Conservation (phyloP, 2,113 vertebrate genomes). For the Erythrocercus mccallii region DNA sequence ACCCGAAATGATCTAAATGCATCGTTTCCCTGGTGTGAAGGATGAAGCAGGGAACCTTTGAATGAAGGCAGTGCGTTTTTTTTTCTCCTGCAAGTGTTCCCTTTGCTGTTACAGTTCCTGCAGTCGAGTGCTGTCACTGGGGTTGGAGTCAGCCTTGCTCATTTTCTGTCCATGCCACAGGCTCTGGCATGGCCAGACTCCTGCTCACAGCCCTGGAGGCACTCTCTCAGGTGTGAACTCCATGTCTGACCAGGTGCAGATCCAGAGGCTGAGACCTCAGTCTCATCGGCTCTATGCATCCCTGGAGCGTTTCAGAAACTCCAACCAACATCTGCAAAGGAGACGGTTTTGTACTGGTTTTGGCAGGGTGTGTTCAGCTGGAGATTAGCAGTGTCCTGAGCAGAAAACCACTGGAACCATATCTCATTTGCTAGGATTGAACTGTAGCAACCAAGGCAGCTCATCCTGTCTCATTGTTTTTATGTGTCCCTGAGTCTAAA, state of each 20-base stretch:
- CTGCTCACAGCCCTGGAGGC: not conserved
- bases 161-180: not conserved
- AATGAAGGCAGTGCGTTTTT: not conserved
- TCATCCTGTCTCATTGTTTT: slow-evolving; percentile 56
- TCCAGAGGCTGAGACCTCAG: not conserved
- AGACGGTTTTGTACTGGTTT: slow-evolving; percentile 3
- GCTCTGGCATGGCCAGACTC: accelerated
- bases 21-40: not conserved
- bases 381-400: slow-evolving; percentile 39
- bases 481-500: slow-evolving; percentile 71
- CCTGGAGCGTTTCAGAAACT: not conserved
- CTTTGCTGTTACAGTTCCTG: not conserved
- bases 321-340: not conserved
- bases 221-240: not conserved
- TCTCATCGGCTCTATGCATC: not conserved
- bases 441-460: slow-evolving; percentile 55
- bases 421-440: slow-evolving; percentile 60
- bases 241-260: not conserved
- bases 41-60: not conserved
- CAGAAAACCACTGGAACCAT: slow-evolving; percentile 54
- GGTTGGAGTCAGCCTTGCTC: not conserved
- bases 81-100: not conserved
- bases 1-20: not conserved
- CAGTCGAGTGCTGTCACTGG: not conserved
- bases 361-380: not conserved